These are phyloP conservation scores for Apis mellifera DNA, from an alignment of 1,140 invertebrate genomes.

Conservation along the genomic window Amel_HAv3.1 CM009938.2:2295001-2295500, in stretches of 20 bases:
- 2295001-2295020: not conserved
- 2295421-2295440: conserved; percentile 13
- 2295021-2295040: not conserved
- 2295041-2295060: not conserved
- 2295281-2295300: not conserved
- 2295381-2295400: not conserved
- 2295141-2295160: not conserved
- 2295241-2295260: not conserved
- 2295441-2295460: conserved; percentile 4
- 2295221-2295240: too few relatives aligned
- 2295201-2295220: not conserved
- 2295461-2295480: not conserved
- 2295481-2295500: not conserved
- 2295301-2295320: conserved; percentile 10
- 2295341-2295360: conserved; percentile 22
- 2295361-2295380: not conserved
- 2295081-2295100: too few relatives aligned
- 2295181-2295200: not conserved
- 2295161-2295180: not conserved
- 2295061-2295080: not conserved
- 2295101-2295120: too few relatives aligned
- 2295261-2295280: not conserved
- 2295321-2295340: conserved; percentile 17
- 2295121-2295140: too few relatives aligned
- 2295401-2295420: not conserved